Evolutionary conservation across 1,140 invertebrate species (phyloP).

Genomic region (Drosophila athabasca): DNA sequence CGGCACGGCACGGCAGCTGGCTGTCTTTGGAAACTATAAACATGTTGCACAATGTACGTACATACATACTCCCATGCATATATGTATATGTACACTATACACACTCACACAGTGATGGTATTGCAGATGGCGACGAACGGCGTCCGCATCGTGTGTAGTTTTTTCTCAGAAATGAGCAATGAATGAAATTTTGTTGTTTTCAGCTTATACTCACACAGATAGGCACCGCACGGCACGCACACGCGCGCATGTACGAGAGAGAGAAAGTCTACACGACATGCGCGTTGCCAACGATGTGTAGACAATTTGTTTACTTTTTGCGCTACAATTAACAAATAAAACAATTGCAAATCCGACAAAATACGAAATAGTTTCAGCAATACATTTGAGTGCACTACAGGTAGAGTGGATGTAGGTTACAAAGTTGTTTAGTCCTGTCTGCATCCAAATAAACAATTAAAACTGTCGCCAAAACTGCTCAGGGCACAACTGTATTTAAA

Average conservation of each 20-base stretch:
- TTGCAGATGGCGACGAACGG: slow-evolving; percentile 59
- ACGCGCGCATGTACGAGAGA: slow-evolving; percentile 52
- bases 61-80: no score
- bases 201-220: slow-evolving; percentile 37
- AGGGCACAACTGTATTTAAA: slow-evolving; percentile 27
- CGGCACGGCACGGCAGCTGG: slow-evolving; percentile 10
- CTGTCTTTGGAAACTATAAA: slow-evolving; percentile 1
- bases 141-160: slow-evolving; percentile 53
- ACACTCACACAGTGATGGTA: slow-evolving; percentile 21
- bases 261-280: slow-evolving; percentile 73
- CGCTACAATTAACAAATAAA: slow-evolving; percentile 53
- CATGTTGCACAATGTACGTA: slow-evolving; percentile 10
- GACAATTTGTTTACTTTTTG: slow-evolving; percentile 54
- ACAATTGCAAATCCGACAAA: slow-evolving; percentile 25
- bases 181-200: slow-evolving; percentile 76
- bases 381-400: slow-evolving; percentile 26
- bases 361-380: neutral
- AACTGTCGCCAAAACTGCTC: slow-evolving; percentile 33
- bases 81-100: no score
- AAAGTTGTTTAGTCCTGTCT: neutral
- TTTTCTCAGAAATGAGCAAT: slow-evolving; percentile 74
- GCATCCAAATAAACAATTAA: slow-evolving; percentile 20
- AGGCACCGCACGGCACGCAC: slow-evolving; percentile 7
- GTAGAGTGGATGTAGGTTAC: slow-evolving; percentile 6
- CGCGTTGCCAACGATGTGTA: slow-evolving; percentile 36